Percentiles rank a stretch among this genome's conserved stretches.
These are phyloP conservation scores for Aspidiotus rigidus DNA, from an alignment of 2,888 invertebrate genomes.

Conservation along the genomic window DNA sequence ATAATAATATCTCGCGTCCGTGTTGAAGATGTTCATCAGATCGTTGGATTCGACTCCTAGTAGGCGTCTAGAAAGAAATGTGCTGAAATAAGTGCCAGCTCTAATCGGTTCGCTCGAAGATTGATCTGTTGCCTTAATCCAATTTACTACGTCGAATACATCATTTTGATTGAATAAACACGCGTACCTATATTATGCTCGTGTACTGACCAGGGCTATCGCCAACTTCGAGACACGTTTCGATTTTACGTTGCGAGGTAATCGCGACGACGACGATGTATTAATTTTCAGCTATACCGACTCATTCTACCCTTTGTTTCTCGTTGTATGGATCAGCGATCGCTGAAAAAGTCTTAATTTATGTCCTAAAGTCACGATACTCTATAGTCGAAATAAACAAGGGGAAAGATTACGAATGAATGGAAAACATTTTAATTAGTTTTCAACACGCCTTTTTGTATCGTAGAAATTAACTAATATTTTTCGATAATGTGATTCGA, in stretches of 20 bases:
- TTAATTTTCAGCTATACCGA: too few relatives aligned
- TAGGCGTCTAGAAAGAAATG: constrained; percentile 1
- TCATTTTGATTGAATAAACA: constrained; percentile 29
- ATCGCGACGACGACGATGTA: neutral
- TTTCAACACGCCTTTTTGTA: constrained; percentile 17
- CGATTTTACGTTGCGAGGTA: neutral
- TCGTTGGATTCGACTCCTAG: too few relatives aligned
- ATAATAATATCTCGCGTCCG: constrained; percentile 7
- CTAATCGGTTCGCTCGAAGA: constrained; percentile 9
- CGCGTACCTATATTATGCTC: neutral
- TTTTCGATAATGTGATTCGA: neutral
- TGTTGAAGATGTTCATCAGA: too few relatives aligned
- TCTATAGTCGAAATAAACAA: neutral
- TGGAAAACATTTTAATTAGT: constrained; percentile 14
- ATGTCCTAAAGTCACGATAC: too few relatives aligned
- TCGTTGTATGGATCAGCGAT: too few relatives aligned
- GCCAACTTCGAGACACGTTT: neutral
- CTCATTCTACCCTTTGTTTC: too few relatives aligned
- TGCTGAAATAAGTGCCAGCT: neutral
- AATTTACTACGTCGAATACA: constrained; percentile 28
- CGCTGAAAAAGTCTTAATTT: too few relatives aligned
- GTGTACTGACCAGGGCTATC: neutral
- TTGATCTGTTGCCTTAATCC: constrained; percentile 30
- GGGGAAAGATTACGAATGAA: neutral
- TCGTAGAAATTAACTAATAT: constrained; percentile 6